Percentiles rank a stretch among this genome's conserved stretches.
phyloP scores from a whole-genome alignment of 2,113 vertebrate genomes.

The Eurypyga helias region DNA sequence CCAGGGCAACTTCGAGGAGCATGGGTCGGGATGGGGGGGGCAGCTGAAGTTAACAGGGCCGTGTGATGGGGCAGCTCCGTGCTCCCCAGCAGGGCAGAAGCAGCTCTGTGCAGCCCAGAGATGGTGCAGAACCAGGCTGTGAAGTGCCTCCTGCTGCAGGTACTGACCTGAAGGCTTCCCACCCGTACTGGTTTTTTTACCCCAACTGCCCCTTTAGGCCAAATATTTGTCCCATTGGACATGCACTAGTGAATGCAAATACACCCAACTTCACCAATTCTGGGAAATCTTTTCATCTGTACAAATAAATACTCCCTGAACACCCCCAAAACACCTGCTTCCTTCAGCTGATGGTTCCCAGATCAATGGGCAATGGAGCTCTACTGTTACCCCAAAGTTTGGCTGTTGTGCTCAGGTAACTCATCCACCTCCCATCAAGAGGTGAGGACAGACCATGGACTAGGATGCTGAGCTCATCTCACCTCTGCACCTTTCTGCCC shows the following conservation, averaged over 20 bases:
- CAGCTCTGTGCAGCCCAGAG: neutral
- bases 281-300: neutral
- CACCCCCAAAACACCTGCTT: neutral
- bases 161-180: neutral
- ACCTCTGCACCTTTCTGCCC: neutral
- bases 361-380: too few relatives aligned
- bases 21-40: accelerated
- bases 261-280: neutral
- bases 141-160: neutral
- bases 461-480: neutral
- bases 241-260: neutral
- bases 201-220: neutral
- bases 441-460: neutral
- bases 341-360: neutral
- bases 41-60: neutral
- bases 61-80: too few relatives aligned
- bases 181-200: neutral
- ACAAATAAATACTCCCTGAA: neutral
- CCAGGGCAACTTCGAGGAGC: neutral
- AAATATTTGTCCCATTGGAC: neutral
- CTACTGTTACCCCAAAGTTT: accelerated
- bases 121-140: neutral
- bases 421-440: neutral
- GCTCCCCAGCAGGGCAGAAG: neutral
- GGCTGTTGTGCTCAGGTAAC: neutral